Evolutionary conservation across 2,888 invertebrate genomes (phyloP), one percentile per base, ranked within the genome.

Genomic region (Xanthia togata): DNA sequence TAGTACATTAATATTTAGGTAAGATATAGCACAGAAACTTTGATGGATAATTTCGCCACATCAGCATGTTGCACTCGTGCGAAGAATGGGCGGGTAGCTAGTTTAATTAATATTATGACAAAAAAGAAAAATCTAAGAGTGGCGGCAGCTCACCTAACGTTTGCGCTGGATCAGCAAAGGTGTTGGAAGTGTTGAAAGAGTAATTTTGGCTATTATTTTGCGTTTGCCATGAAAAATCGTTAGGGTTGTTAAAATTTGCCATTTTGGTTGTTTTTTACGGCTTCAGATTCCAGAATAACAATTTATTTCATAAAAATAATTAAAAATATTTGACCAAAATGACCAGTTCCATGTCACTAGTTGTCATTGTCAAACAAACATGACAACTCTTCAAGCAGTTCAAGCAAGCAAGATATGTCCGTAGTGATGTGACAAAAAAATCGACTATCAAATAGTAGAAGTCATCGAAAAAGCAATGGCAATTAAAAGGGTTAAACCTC

Each of bases 121-220:
- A 68, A n/a, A 50, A 68, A 11, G n/a, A 70, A 55, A 57, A 59
- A 70, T 65, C 44, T 60, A 8, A 50, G 20, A 65, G n/a, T 47
- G 1, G 38, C 41, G 1, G 38, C 41, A n/a, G 85, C 91, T 92
- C 89, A 96, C 96, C 96, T 83, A 96, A 90, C 23, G 94, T 94
- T 88, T 96, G 96, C 57, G 94, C 90, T 73, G 92, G 89, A 90
- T 97, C 97, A 8, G 93, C 95, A 89, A 97, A 97, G 63, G 93
- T 90, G 85, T 96, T 96, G 35, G 95, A 90, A 63, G 94, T 89
- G 79, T 97, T 97, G 81, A 96, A 97, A 73, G 97, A 96, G 86
- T 97, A 97, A 87, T 91, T 96, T 89, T 94, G 95, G 80, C 91
- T 94, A 78, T 89, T 93, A 85, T 91, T 94, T 91, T 94, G 96